Evolutionary conservation across 2,888 invertebrate genomes (phyloP).

Genomic region (Blomia tropicalis): DNA sequence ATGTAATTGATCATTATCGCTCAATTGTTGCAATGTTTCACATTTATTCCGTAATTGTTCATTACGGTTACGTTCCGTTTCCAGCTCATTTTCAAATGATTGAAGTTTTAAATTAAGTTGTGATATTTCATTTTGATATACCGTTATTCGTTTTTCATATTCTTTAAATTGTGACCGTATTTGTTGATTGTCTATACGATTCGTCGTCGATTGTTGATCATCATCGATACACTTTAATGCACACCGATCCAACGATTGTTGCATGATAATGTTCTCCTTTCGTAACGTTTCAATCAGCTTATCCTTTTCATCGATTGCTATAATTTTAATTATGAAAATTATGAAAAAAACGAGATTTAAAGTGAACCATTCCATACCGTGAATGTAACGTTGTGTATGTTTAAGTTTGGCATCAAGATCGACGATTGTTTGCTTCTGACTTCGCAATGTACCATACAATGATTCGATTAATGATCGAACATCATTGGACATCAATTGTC

Average conservation of each 20-base stretch:
- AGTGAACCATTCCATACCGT: neutral
- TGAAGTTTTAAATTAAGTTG: neutral
- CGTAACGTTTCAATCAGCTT: conserved; percentile 18
- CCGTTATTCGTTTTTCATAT: neutral
- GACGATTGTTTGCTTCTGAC: neutral
- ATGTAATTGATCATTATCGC: conserved; percentile 8
- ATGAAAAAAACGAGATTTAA: neutral
- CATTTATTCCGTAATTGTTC: neutral
- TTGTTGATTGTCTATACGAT: neutral
- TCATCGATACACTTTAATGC: conserved; percentile 14
- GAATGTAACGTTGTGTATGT: neutral
- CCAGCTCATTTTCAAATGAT: neutral
- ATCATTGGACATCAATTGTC: neutral
- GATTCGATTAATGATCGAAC: neutral
- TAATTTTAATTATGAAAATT: neutral
- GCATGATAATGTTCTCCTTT: conserved; percentile 23
- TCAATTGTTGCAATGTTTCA: conserved; percentile 1
- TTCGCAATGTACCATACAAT: neutral
- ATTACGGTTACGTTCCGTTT: neutral
- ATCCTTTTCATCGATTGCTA: conserved; percentile 10
- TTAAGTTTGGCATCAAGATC: neutral
- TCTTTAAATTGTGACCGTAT: neutral
- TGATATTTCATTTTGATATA: neutral
- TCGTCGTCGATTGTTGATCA: neutral
- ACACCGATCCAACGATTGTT: conserved; percentile 18